Evolutionary conservation across 2,113 vertebrate species (phyloP), one percentile per base, ranked within the genome.

Genomic region (Dipodomys spectabilis): DNA sequence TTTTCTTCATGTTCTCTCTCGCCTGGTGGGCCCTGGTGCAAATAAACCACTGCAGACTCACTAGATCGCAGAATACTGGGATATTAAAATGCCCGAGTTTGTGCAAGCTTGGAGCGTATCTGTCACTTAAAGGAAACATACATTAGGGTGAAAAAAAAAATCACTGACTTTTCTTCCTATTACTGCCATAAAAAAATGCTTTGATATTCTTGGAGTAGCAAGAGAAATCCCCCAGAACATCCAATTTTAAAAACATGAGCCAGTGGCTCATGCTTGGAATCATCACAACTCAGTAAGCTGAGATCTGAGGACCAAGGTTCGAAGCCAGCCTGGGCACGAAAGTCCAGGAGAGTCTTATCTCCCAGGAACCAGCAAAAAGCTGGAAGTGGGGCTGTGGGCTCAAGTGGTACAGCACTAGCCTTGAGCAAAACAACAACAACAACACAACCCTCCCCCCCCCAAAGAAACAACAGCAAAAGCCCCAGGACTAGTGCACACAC

Each of bases 31-130:
- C 98, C 81, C 98, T 98, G 93, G 96, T 98, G 96, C 98, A 98
- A 93, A 99, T 98, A 97, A 99, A 99, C 96, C 98, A 97, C 20
- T 98, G 99, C 67, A 99, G 98, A 62, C 97, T 94, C 62, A 95
- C 95, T 15, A 97, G 98, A 82, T 99, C 99, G 89, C 98, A 99
- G 53, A 96, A 91, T 0, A 97, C 96, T 11, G 99, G 99, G 96
- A 99, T 98, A 7, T 96, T 98, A 73, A 99, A 99, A 93, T 99
- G 98, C 0, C 99, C 99, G 53, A 97, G 97, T 94, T 99, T 98
- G 85, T 99, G 99, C 81, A 99, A 97, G 80, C 98, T 97, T 57
- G 98, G 99, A 30, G 97, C 97, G 0, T 98, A 98, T 67, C 98
- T 98, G 96, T 99, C 98, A 90, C 99, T 99, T 97, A 5, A 97